These are phyloP conservation scores for Mastomys coucha DNA, from an alignment of 2,113 vertebrate genomes.

Conservation along the genomic window DNA sequence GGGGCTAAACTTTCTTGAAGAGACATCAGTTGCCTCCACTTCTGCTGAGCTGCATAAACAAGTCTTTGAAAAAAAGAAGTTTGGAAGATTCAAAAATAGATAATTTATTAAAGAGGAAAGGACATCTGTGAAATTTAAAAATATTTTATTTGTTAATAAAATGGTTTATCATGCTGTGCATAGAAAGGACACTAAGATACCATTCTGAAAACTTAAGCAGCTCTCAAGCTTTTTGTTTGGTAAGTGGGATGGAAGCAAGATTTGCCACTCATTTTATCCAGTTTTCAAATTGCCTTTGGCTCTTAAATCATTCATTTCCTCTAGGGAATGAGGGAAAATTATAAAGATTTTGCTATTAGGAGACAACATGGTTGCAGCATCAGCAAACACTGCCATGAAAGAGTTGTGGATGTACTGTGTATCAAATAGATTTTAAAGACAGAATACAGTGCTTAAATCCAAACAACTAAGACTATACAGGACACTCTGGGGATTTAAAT, in stretches of 20 bases:
- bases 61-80: background rate
- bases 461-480: background rate
- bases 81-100: background rate
- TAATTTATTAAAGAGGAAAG: background rate
- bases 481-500: background rate
- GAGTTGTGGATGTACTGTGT: background rate
- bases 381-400: background rate
- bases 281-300: background rate
- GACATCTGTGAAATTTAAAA: background rate
- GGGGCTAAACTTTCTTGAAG: background rate
- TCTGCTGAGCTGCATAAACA: background rate
- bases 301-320: background rate
- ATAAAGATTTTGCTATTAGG: background rate
- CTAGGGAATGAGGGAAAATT: background rate
- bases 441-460: background rate
- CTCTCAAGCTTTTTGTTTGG: constrained; percentile 34
- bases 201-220: constrained; percentile 27
- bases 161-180: background rate
- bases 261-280: background rate
- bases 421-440: background rate
- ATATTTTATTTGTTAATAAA: constrained; percentile 7
- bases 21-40: background rate
- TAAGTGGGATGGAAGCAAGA: background rate
- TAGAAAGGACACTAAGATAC: background rate
- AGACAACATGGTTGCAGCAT: background rate